Conservation (phyloP, 2,888 invertebrate species). For the Meiosimyza platycephala region DNA sequence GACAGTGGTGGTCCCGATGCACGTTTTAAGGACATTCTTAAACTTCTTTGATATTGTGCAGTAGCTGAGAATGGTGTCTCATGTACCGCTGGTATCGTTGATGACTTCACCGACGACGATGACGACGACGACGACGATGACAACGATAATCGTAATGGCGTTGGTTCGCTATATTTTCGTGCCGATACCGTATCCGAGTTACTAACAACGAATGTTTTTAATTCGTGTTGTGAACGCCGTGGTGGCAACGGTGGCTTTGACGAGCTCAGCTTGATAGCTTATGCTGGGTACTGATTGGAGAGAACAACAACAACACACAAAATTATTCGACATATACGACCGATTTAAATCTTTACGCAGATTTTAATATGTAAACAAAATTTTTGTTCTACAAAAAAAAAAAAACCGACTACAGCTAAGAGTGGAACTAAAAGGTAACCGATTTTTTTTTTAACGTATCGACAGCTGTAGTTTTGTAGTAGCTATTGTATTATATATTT, state of each 20-base stretch:
- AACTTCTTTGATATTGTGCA: constrained; percentile 52
- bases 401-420: not conserved
- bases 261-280: constrained; percentile 56
- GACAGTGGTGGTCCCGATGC: constrained; percentile 60
- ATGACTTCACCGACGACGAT: not conserved
- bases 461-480: not conserved
- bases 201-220: constrained; percentile 47
- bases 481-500: not conserved
- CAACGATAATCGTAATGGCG: not conserved
- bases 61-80: constrained; percentile 51
- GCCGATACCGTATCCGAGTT: constrained; percentile 36
- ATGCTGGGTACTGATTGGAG: constrained; percentile 35
- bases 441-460: not conserved
- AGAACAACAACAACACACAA: constrained; percentile 22
- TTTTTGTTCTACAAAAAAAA: too few relatives aligned
- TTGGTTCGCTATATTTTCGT: constrained; percentile 48
- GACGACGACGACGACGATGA: not conserved
- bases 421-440: not conserved
- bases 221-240: constrained; percentile 45
- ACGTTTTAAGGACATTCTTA: constrained; percentile 61
- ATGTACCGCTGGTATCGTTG: not conserved
- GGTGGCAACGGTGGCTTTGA: constrained; percentile 63
- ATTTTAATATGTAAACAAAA: too few relatives aligned
- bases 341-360: not conserved
- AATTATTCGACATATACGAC: constrained; percentile 45